These are phyloP conservation scores for Natrix natrix DNA, from an alignment of 2,797 vertebrate species.

Conservation along the genomic window DNA sequence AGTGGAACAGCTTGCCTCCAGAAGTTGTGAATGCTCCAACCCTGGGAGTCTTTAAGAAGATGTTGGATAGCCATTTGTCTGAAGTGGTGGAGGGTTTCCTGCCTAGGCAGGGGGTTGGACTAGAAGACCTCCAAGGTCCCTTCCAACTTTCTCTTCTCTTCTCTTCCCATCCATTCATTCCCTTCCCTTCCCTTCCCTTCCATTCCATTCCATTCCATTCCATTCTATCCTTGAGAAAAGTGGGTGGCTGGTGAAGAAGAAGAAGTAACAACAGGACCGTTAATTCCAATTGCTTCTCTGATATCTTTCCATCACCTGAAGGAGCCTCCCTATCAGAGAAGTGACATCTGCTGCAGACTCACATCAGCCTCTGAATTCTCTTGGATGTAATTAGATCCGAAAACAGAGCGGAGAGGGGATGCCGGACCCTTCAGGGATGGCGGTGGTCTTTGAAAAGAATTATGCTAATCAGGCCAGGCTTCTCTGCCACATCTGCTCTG, in stretches of 20 bases:
- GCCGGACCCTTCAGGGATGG: conserved; percentile 65
- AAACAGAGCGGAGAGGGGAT: conserved; percentile 66
- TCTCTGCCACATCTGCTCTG: conserved; percentile 72
- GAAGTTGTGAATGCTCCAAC: too few species aligned
- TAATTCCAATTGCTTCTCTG: conserved; percentile 56
- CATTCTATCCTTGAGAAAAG: neutral
- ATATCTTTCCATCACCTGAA: conserved; percentile 60
- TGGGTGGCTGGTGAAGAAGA: neutral
- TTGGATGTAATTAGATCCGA: conserved; percentile 61
- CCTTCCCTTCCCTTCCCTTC: too few species aligned
- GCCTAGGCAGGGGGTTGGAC: too few species aligned
- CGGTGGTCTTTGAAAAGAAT: conserved; percentile 67
- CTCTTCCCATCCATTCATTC: too few species aligned
- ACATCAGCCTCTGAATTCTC: conserved; percentile 59
- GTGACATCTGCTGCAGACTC: conserved; percentile 67
- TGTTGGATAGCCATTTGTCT: too few species aligned
- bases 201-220: too few species aligned
- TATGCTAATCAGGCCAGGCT: conserved; percentile 71
- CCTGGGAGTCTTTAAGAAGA: too few species aligned
- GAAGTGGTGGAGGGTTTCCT: too few species aligned
- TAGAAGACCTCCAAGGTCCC: too few species aligned
- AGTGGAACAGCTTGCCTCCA: too few species aligned
- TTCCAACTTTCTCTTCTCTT: too few species aligned
- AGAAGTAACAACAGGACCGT: conserved; percentile 24
- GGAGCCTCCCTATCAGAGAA: conserved; percentile 63